Conservation (phyloP, 2,888 invertebrate genomes). For the Trichacis sp. region DNA sequence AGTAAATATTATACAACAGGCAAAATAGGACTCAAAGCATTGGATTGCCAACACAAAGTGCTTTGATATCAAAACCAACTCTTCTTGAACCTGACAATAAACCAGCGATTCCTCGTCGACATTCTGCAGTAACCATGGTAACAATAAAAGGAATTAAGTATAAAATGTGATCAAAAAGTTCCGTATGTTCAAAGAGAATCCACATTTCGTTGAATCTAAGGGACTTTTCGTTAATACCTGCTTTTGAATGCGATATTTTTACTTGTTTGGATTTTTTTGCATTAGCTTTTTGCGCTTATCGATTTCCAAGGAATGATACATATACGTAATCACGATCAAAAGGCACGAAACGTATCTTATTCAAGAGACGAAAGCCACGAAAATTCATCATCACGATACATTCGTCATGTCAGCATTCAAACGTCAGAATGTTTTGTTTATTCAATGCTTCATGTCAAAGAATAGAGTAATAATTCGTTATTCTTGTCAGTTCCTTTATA, state of each 20-base stretch:
- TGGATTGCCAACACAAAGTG: constrained; percentile 57
- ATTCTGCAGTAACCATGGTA: constrained; percentile 63
- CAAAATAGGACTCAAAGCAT: constrained; percentile 63
- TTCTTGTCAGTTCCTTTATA: no score
- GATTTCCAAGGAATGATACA: no score
- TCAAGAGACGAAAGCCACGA: background rate
- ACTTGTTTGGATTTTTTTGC: background rate
- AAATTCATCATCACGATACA: background rate
- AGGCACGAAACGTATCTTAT: no score
- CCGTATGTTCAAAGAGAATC: no score
- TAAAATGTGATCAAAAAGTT: no score
- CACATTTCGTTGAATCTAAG: no score
- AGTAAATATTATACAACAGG: constrained; percentile 44
- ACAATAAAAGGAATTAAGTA: constrained; percentile 18
- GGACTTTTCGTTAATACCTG: no score
- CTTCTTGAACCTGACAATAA: constrained; percentile 51
- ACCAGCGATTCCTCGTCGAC: constrained; percentile 63
- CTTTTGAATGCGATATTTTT: no score
- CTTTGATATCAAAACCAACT: constrained; percentile 55
- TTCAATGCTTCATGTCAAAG: no score
- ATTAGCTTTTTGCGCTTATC: no score
- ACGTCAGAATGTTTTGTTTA: background rate
- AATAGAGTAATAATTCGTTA: no score
- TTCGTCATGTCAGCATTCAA: background rate
- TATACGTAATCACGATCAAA: no score